Base-by-base conservation (phyloP, 2,888 invertebrate species). In the Epinotia bilunana region DNA sequence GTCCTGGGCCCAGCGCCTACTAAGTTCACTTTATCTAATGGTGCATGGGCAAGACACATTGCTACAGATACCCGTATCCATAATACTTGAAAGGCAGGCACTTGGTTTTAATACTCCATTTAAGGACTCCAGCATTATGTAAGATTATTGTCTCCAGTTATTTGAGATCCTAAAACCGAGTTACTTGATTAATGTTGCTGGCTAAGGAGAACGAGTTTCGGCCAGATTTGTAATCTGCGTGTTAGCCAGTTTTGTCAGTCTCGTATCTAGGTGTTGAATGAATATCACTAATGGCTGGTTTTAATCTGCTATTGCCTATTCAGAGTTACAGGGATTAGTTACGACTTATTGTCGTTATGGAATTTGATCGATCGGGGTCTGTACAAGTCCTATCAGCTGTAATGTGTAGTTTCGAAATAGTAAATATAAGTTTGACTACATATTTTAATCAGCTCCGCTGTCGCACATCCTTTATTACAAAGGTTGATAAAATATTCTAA, bases 61-160 rank as follows among this genome's bases (percentile, higher is more conserved):
- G 61, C 75, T 28, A 55, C 67, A 71, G 75, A 75, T 75, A 74
- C 55, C 64, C 53, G 46, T 53, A 65, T 61, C 75, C 67, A 72
- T 75, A 72, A 75, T 75, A 72, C 75, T 67, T 18, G 71, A 71
- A 71, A 75, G 65, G 75, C 62, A 67, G 72, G 67, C 75, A 75
- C 72, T 75, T 67, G 75, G 71, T 55, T 72, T 72, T 75, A 75
- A 75, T 75, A 72, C 72, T 67, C 72, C 75, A 67, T 75, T 75
- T 75, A 75, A 72, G 71, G 72, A 72, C 71, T 57, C 62, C 33
- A 39, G 9, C 39, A 60, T 75, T 72, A 75, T 72, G 61, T 75
- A 65, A 75, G 75, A 75, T 75, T 75, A 71, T 67, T 39, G 75
- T 75, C 72, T 75, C 71, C 72, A 67, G 75, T 71, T 75, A 75